Evolutionary conservation across 2,797 vertebrate genomes (phyloP).

Genomic region (Falco rusticolus): DNA sequence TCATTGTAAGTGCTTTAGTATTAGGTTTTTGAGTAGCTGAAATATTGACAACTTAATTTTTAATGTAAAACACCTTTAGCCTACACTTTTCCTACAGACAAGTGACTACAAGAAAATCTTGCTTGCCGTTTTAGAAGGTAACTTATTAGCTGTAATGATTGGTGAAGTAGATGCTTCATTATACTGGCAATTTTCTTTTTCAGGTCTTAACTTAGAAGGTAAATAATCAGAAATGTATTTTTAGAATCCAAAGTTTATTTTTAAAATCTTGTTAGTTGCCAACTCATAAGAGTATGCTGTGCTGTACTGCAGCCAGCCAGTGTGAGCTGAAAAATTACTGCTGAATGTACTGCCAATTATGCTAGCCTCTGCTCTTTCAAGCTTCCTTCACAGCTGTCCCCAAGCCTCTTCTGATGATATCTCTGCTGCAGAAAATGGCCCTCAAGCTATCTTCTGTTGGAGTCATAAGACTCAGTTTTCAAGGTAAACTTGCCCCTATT

Average conservation of each 20-base stretch:
- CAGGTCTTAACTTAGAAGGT: background rate
- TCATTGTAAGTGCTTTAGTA: background rate
- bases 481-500: background rate
- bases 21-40: background rate
- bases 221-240: slow-evolving; percentile 37
- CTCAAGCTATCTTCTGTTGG: background rate
- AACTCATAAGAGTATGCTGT: background rate
- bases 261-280: background rate
- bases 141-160: background rate
- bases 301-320: slow-evolving; percentile 8
- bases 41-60: background rate
- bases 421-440: background rate
- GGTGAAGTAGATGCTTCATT: background rate
- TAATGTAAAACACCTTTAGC: background rate
- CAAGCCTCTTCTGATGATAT: background rate
- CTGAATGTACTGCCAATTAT: background rate
- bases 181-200: background rate
- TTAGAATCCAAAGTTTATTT: slow-evolving; percentile 25
- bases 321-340: background rate
- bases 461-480: background rate
- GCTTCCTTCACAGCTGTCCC: slow-evolving; percentile 9
- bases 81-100: background rate
- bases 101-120: background rate
- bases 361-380: background rate
- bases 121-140: background rate